Evolutionary conservation across 2,888 invertebrate genomes (phyloP), one percentile per base, ranked within the genome.

Genomic region (Erynnis tages): DNA sequence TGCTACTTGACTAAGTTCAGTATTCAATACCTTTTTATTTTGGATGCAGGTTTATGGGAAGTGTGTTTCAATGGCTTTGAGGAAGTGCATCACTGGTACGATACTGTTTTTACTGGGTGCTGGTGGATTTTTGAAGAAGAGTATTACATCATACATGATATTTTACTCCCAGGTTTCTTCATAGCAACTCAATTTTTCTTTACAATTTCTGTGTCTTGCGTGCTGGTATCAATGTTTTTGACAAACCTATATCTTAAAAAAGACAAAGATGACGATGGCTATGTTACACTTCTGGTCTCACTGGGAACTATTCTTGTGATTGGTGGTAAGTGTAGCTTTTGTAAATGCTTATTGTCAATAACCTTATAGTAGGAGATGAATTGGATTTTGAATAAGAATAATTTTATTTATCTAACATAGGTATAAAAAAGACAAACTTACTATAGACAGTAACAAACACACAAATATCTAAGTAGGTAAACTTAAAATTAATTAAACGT

Each of bases 101-200:
- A 98, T 69, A 93, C 93, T 3, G 90, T 91, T 46, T 97, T 97
- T 67, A 91, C 90, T 10, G 97, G 96, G 0, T 98, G 98, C 73
- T 97, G 97, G 96, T 98, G 98, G 97, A 95, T 98, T 55, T 97
- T 98, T 71, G 97, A 98, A 82, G 98, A 97, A 78, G 98, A 98
- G 83, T 98, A 97, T 77, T 97, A 97, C 73, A 97, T 97, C 54
- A 96, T 98, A 61, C 94, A 96, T 68, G 95, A 97, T 65, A 94
- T 97, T 67, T 86, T 98, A 2, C 83, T 97, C 63, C 97, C 97
- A 46, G 94, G 95, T 8, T 98, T 98, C 88, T 98, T 98, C 71
- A 94, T 98, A 50, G 94, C 96, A 0, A 97, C 97, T 0, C 98
- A 98, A 76, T 95, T 98, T 60, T 97, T 98, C 89, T 97, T 96